These are phyloP conservation scores for Rhinichthys klamathensis DNA, from an alignment of 2,113 vertebrate species.

Conservation along the genomic window DNA sequence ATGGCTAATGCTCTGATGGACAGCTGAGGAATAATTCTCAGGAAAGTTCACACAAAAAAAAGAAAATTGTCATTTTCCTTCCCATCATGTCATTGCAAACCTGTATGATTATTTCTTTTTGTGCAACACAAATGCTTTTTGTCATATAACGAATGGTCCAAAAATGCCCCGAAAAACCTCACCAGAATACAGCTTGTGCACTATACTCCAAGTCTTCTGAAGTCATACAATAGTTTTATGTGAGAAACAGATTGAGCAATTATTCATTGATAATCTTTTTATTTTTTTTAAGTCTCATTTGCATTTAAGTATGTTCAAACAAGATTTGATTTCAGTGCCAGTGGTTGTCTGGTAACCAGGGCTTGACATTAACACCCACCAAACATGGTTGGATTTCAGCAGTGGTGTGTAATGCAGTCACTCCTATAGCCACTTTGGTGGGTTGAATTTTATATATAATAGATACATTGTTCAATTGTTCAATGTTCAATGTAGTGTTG, in stretches of 20 bases:
- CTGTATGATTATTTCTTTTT: not conserved
- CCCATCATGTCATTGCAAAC: not conserved
- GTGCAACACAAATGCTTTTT: not conserved
- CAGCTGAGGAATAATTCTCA: not conserved
- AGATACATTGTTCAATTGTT: too few species aligned
- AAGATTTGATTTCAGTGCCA: not conserved
- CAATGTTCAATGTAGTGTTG: too few species aligned
- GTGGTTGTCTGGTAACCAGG: not conserved
- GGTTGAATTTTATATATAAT: too few species aligned
- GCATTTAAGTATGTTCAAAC: not conserved
- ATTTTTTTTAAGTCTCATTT: not conserved
- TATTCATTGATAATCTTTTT: not conserved
- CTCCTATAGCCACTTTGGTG: too few species aligned
- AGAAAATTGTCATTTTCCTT: not conserved
- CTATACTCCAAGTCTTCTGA: not conserved
- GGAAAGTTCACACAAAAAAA: not conserved
- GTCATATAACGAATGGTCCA: not conserved
- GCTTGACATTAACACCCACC: too few species aligned
- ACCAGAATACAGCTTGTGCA: not conserved
- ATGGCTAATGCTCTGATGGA: not conserved
- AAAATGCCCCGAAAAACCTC: not conserved
- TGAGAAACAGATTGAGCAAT: not conserved
- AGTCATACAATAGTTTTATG: not conserved
- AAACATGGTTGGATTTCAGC: too few species aligned
- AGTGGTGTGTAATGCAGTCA: too few species aligned